These are phyloP conservation scores for Gymnocephalus cernua DNA, from an alignment of 2,113 vertebrate species.

Conservation along the genomic window DNA sequence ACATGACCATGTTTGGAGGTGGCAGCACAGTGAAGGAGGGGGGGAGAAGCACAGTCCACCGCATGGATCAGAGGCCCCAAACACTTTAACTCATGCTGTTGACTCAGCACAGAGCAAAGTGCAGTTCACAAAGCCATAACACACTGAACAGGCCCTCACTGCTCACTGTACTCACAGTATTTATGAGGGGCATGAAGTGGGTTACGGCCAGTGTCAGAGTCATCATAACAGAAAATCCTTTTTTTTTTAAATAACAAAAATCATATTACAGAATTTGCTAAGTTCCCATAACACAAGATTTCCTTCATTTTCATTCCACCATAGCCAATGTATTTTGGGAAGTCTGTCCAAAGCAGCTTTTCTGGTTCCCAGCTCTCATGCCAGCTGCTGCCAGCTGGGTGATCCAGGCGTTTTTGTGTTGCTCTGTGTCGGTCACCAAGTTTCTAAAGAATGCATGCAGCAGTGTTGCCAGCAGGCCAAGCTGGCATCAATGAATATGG, in stretches of 20 bases:
- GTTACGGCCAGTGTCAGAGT: neutral
- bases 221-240: constrained; percentile 6
- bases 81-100: neutral
- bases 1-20: constrained; percentile 40
- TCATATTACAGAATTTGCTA: too few species aligned
- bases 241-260: too few species aligned
- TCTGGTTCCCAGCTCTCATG: neutral
- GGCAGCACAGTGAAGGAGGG: neutral
- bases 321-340: neutral
- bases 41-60: neutral
- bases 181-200: neutral
- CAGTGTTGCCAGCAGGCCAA: neutral
- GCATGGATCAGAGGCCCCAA: neutral
- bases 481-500: neutral
- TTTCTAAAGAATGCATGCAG: constrained; percentile 31
- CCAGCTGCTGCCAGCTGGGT: constrained; percentile 10
- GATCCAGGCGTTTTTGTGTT: constrained; percentile 24
- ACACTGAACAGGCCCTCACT: neutral
- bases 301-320: neutral
- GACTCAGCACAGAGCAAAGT: constrained; percentile 2
- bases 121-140: neutral
- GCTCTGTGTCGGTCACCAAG: constrained; percentile 10
- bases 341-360: constrained; percentile 1
- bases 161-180: neutral
- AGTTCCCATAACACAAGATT: too few species aligned